Conservation (phyloP, 2,888 invertebrate genomes). For the Metallyticus violacea region DNA sequence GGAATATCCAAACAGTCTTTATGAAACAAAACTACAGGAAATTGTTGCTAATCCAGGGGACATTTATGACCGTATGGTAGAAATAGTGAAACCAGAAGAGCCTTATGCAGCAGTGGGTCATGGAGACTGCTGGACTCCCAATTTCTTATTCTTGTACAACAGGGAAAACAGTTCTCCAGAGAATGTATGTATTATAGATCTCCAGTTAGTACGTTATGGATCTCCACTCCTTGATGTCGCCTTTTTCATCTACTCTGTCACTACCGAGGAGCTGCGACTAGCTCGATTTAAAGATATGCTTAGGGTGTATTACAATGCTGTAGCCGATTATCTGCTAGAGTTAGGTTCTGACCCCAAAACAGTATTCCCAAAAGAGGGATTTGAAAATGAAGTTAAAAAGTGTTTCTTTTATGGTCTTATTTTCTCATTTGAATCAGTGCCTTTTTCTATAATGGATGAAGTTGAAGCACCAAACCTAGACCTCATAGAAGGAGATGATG, state of each 20-base stretch:
- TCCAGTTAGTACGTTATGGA: slow-evolving; percentile 57
- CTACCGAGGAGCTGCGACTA: slow-evolving; percentile 53
- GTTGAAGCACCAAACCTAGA: slow-evolving; percentile 59
- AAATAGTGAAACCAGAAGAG: slow-evolving; percentile 41
- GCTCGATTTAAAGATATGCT: slow-evolving; percentile 59
- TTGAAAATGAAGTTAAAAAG: slow-evolving; percentile 55
- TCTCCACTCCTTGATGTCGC: slow-evolving; percentile 23
- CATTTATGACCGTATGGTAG: slow-evolving; percentile 45
- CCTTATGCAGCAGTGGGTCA: slow-evolving; percentile 59
- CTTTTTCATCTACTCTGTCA: slow-evolving; percentile 20
- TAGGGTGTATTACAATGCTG: slow-evolving; percentile 57
- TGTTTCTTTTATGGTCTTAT: slow-evolving; percentile 57
- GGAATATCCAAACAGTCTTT: slow-evolving; percentile 59
- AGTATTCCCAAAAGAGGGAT: slow-evolving; percentile 53
- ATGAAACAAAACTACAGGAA: slow-evolving; percentile 55
- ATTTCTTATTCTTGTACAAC: slow-evolving; percentile 58
- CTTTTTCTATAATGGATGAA: slow-evolving; percentile 55
- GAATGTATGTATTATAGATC: slow-evolving; percentile 63
- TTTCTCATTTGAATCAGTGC: slow-evolving; percentile 60
- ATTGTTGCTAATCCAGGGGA: slow-evolving; percentile 43
- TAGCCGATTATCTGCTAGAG: slow-evolving; percentile 53
- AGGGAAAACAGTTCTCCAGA: slow-evolving; percentile 41
- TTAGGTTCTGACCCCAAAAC: slow-evolving; percentile 59
- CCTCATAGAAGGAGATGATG: slow-evolving; percentile 53
- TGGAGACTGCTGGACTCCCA: slow-evolving; percentile 75